Percentiles rank a stretch among this genome's conserved stretches.
These are phyloP conservation scores for Entosphenus tridentatus DNA, from an alignment of 2,113 vertebrate genomes.

Conservation along the genomic window DNA sequence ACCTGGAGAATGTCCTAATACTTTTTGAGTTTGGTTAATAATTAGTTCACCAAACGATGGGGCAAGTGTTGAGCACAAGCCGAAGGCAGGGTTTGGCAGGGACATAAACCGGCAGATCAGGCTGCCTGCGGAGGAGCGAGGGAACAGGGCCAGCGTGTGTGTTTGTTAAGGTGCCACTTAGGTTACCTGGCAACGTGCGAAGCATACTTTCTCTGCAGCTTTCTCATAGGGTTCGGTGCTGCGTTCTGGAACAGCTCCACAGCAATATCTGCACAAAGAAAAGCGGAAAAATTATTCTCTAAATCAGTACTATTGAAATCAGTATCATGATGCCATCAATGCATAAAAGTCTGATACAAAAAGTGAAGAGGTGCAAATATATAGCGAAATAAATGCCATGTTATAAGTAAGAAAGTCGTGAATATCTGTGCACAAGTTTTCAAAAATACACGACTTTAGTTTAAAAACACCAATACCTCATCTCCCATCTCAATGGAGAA, in stretches of 20 bases:
- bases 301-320: not conserved
- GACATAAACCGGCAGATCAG: too few relatives aligned
- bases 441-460: not conserved
- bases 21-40: too few relatives aligned
- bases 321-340: not conserved
- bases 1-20: too few relatives aligned
- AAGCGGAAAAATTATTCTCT: not conserved
- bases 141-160: too few relatives aligned
- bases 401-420: not conserved
- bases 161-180: too few relatives aligned
- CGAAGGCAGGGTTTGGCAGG: too few relatives aligned
- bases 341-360: not conserved
- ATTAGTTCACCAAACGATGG: too few relatives aligned
- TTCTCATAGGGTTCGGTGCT: slow-evolving; percentile 74
- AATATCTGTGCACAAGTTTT: not conserved
- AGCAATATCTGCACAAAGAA: slow-evolving; percentile 48
- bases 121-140: too few relatives aligned
- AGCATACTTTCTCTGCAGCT: slow-evolving; percentile 85
- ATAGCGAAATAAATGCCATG: not conserved
- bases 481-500: too few relatives aligned
- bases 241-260: slow-evolving; percentile 89
- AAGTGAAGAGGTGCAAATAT: not conserved
- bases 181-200: slow-evolving; percentile 62
- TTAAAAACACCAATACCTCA: not conserved
- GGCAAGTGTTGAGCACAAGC: too few relatives aligned